phyloP scores from a whole-genome alignment of 2,888 invertebrate genomes.

The Cerceris ruficornis region DNA sequence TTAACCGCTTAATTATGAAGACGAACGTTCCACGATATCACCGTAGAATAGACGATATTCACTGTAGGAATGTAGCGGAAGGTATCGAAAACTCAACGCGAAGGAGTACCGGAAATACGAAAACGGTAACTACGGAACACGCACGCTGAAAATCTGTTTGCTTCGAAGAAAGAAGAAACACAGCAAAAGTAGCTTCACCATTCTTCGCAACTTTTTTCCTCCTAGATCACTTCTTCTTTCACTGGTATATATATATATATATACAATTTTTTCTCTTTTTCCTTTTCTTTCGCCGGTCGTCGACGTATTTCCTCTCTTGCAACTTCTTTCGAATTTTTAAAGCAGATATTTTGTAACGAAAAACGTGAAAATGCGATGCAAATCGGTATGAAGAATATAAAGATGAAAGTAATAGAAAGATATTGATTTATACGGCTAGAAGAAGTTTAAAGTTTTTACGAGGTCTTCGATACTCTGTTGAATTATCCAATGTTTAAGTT shows the following conservation, averaged over 20 bases:
- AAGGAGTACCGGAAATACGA: slow-evolving; percentile 31
- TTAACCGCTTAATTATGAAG: slow-evolving; percentile 27
- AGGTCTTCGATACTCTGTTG: too few species aligned
- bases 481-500: too few species aligned
- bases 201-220: slow-evolving; percentile 57
- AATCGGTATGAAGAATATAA: too few species aligned
- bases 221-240: slow-evolving; percentile 34
- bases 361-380: too few species aligned
- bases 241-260: slow-evolving; percentile 21
- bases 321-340: slow-evolving; percentile 26
- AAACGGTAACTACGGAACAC: slow-evolving; percentile 39
- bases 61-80: background rate
- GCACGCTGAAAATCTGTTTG: slow-evolving; percentile 51
- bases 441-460: too few species aligned
- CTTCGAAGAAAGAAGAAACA: slow-evolving; percentile 34
- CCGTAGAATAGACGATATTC: background rate
- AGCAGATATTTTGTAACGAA: background rate
- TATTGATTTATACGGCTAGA: too few species aligned
- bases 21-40: slow-evolving; percentile 1
- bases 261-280: slow-evolving; percentile 17
- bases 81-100: slow-evolving; percentile 6
- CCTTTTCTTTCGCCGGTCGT: background rate
- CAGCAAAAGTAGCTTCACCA: slow-evolving; percentile 30
- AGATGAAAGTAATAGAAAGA: too few species aligned
- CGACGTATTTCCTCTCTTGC: background rate